Base-by-base conservation (phyloP, 2,797 vertebrate species). In the Syndactyla subalaris region DNA sequence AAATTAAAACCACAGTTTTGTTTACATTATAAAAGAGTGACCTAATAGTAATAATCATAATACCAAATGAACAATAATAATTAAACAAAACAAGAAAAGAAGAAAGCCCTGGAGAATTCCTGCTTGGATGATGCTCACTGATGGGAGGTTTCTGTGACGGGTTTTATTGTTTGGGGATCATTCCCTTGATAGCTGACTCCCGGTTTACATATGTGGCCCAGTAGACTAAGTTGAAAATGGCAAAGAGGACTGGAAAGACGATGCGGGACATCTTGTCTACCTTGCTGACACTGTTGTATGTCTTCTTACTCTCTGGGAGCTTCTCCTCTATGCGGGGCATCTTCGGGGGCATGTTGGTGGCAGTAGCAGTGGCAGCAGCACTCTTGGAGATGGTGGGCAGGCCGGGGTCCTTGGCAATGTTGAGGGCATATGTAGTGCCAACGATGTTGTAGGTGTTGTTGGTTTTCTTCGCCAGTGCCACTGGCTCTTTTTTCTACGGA, bases 181-280 rank as follows among this genome's bases (percentile, higher is more conserved):
- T 99, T 95, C 98, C 99, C 96, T 99, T 99, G 94, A 99, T 99
- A 43, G 98, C 98, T 2, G 99, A 99, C 97, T 99, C 99, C 92
- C 99, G 98, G 98, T 99, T 99, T 97, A 99, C 99, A 5, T 99
- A 99, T 1, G 99, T 99, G 77, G 99, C 99, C 99, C 99, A 99
- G 98, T 99, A 99, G 87, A 98, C 99, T 91, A 99, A 95, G 96
- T 99, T 99, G 97, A 99, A 99, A 97, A 99, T 99, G 97, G 99
- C 99, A 97, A 99, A 99, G 78, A 99, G 98, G 80, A 99, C 98
- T 6, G 99, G 99, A 97, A 99, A 99, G 96, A 99, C 98, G 83
- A 99, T 99, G 97, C 99, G 99, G 3, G 99, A 99, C 96, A 99
- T 99, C 98, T 99, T 99, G 98, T 99, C 99, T 97, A 99, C 99